phyloP scores from a whole-genome alignment of 2,113 vertebrate species.

The Hippolais icterina region DNA sequence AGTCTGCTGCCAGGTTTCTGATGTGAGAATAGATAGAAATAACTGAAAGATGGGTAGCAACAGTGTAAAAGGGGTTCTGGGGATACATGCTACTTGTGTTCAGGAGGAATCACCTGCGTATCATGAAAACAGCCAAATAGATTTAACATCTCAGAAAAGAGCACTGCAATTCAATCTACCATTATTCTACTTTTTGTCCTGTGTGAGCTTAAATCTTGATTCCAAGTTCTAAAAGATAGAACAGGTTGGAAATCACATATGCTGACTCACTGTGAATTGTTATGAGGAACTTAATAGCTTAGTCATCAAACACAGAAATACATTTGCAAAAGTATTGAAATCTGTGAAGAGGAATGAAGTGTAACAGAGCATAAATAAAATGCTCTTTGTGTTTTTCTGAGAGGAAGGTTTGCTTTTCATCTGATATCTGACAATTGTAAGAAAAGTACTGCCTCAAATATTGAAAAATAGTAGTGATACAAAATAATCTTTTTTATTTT shows the following conservation, averaged over 20 bases:
- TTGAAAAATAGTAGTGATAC: not conserved
- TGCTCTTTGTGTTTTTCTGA: not conserved
- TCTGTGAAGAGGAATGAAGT: constrained; percentile 2
- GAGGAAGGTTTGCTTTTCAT: not conserved
- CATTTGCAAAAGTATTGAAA: constrained; percentile 48
- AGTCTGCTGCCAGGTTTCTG: not conserved
- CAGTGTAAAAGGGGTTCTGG: not conserved
- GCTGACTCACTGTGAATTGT: constrained; percentile 41
- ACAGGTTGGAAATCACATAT: constrained; percentile 23
- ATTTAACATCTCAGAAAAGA: not conserved
- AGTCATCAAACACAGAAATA: constrained; percentile 10
- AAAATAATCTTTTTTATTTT: not conserved
- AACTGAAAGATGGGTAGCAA: not conserved
- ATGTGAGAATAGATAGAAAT: not conserved
- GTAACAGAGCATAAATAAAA: constrained; percentile 34
- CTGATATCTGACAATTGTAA: not conserved
- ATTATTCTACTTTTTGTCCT: not conserved
- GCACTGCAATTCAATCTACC: not conserved
- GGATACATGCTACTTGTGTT: not conserved
- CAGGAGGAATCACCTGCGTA: not conserved
- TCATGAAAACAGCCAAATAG: not conserved
- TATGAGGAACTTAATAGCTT: constrained; percentile 41
- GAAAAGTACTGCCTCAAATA: not conserved
- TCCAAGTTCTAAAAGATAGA: constrained; percentile 4
- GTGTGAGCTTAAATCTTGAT: not conserved